Conservation (phyloP, 2,113 vertebrate species). For the Cranoglanis bouderius region DNA sequence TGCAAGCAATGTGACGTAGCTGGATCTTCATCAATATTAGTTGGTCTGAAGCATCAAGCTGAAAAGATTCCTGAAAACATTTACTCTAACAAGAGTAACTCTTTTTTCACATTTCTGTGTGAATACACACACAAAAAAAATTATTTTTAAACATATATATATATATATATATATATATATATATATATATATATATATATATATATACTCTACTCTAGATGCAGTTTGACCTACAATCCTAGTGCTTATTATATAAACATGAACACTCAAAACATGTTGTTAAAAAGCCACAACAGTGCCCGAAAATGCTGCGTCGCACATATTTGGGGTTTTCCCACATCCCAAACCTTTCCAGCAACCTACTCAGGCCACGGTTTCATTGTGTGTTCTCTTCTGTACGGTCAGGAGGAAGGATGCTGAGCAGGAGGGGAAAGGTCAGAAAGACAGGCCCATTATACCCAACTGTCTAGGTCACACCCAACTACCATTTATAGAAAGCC, state of each 20-base stretch:
- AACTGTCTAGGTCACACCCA: constrained; percentile 47
- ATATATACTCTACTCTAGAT: neutral
- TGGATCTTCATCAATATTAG: neutral
- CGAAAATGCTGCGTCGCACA: constrained; percentile 5
- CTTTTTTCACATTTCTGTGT: neutral
- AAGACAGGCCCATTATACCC: constrained; percentile 48
- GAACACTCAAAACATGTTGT: neutral
- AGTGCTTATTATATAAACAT: neutral
- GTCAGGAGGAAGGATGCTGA: neutral
- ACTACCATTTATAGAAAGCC: constrained; percentile 53
- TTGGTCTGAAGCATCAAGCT: neutral
- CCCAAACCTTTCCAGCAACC: neutral
- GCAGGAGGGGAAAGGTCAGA: constrained; percentile 30
- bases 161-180: too few species aligned
- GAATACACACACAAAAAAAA: neutral
- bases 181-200: too few species aligned
- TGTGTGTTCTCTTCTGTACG: neutral
- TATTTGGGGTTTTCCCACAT: constrained; percentile 13
- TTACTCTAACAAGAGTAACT: neutral
- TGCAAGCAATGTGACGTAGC: neutral
- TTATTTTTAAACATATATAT: too few species aligned
- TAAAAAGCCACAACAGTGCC: constrained; percentile 2
- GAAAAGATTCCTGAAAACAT: neutral
- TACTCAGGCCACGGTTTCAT: neutral
- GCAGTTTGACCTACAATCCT: neutral